phyloP scores from a whole-genome alignment of 1,140 invertebrate genomes.

The Penaeus chinensis region DNA sequence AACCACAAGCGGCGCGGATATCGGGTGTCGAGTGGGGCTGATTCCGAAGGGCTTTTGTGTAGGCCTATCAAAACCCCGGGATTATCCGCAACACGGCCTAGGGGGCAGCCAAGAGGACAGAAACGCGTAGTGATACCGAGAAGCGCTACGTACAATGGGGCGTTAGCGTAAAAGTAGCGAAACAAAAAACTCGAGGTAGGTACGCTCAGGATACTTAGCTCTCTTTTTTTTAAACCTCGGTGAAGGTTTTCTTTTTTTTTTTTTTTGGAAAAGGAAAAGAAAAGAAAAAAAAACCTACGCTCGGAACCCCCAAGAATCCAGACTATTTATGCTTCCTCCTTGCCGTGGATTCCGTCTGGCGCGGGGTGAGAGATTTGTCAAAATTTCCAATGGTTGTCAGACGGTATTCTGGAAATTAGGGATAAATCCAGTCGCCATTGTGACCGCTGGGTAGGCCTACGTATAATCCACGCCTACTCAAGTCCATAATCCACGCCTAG shows the following conservation, averaged over 20 bases:
- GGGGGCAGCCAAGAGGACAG: constrained; percentile 32
- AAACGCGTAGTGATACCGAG: constrained; percentile 25
- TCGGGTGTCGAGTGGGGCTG: constrained; percentile 28
- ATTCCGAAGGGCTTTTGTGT: constrained; percentile 30
- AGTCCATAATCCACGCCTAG: too few species aligned
- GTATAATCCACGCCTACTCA: too few species aligned
- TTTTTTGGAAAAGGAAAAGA: too few species aligned
- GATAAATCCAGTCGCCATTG: constrained; percentile 24
- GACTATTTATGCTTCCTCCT: background rate
- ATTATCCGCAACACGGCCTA: constrained; percentile 33
- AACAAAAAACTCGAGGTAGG: too few species aligned
- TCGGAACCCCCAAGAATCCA: too few species aligned
- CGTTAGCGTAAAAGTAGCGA: too few species aligned
- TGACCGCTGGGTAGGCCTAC: background rate
- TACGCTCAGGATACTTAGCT: background rate
- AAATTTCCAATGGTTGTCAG: constrained; percentile 30
- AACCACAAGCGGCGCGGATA: constrained; percentile 22
- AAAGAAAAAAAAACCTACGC: too few species aligned
- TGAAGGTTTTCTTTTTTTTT: background rate
- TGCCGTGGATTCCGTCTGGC: background rate
- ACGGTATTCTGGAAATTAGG: constrained; percentile 29
- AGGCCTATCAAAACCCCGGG: constrained; percentile 36
- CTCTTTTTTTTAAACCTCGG: too few species aligned
- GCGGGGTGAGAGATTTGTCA: constrained; percentile 23
- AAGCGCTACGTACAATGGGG: background rate